Evolutionary conservation across 2,797 vertebrate genomes (phyloP).

Genomic region (Anguilla anguilla): DNA sequence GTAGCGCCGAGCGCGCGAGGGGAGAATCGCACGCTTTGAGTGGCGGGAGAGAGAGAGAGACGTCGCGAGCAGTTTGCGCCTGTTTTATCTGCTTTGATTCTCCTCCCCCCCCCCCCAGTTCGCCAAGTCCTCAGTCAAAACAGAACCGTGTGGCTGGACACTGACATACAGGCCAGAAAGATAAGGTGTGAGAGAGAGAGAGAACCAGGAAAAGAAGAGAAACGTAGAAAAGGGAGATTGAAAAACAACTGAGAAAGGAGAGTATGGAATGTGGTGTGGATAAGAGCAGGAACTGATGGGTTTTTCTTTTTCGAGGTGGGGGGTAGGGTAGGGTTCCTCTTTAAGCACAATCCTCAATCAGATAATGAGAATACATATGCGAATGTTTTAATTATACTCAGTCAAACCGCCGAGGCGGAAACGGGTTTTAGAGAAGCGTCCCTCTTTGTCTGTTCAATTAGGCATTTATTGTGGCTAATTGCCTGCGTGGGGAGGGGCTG

Average conservation of each 20-base stretch:
- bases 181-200: slow-evolving; percentile 25
- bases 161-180: slow-evolving; percentile 24
- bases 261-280: not conserved
- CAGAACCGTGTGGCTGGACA: not conserved
- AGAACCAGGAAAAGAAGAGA: slow-evolving; percentile 4
- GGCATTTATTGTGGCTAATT: slow-evolving; percentile 77
- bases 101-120: not conserved
- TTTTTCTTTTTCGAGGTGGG: not conserved
- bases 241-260: slow-evolving; percentile 19
- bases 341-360: slow-evolving; percentile 11
- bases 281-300: not conserved
- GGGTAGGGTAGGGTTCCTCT: not conserved
- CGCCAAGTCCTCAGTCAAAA: not conserved
- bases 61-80: not conserved
- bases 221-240: slow-evolving; percentile 8
- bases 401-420: slow-evolving; percentile 56
- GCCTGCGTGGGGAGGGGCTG: slow-evolving; percentile 61
- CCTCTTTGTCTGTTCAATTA: slow-evolving; percentile 72
- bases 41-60: not conserved
- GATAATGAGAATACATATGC: slow-evolving; percentile 49
- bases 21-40: not conserved
- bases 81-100: not conserved
- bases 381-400: slow-evolving; percentile 69
- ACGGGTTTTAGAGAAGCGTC: slow-evolving; percentile 54
- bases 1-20: not conserved